phyloP scores from a whole-genome alignment of 2,113 vertebrate species.

The Micronisus gabar region DNA sequence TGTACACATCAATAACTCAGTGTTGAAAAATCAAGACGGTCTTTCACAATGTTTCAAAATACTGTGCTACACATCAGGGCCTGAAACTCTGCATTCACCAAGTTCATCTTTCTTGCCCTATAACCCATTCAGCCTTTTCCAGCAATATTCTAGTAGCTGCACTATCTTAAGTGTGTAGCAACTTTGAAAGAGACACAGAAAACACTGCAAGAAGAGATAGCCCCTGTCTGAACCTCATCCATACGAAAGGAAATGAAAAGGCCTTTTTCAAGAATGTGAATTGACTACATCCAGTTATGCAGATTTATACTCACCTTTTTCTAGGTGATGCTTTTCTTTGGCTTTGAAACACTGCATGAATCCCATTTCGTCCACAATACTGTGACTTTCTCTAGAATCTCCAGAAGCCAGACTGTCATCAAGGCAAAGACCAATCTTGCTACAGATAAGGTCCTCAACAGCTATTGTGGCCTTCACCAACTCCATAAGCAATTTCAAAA shows the following conservation, averaged over 20 bases:
- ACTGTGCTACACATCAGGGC: neutral
- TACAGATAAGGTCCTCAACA: constrained; percentile 82
- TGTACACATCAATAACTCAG: neutral
- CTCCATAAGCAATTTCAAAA: constrained; percentile 82
- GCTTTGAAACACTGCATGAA: neutral
- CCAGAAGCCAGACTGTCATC: constrained; percentile 53
- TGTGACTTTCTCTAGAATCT: constrained; percentile 11
- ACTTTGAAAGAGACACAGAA: neutral
- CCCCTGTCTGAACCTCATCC: neutral
- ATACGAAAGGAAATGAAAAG: neutral
- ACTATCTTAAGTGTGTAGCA: neutral
- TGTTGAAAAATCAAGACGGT: neutral
- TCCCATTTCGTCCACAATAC: constrained; percentile 8
- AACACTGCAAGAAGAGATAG: neutral
- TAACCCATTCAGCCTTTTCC: neutral
- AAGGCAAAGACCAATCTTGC: constrained; percentile 75
- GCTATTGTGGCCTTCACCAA: constrained; percentile 73
- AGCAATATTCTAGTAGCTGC: neutral
- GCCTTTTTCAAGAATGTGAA: neutral
- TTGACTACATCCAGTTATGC: neutral
- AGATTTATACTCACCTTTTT: neutral
- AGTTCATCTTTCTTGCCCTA: neutral
- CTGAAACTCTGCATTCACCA: neutral
- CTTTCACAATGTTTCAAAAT: neutral
- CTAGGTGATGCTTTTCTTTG: neutral